Evolutionary conservation across 2,888 invertebrate genomes (phyloP), one percentile per base, ranked within the genome.

Genomic region (Amphiduros pacificus): DNA sequence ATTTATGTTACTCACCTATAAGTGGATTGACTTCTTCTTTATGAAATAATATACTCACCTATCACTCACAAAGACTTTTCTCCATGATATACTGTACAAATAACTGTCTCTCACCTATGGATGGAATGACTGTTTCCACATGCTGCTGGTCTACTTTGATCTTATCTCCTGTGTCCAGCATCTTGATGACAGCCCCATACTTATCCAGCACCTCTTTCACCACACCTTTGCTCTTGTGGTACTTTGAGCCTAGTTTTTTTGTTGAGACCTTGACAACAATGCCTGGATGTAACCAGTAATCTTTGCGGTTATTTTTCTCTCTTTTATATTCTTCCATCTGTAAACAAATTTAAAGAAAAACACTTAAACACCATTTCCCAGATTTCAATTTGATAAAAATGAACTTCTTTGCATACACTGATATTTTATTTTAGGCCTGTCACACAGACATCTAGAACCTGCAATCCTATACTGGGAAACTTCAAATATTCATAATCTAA

Each of bases 111-210:
- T 69, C 87, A 32, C 94, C 95, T 55, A 90, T 84, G 0, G 92
- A 91, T 0, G 99, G 99, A 73, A 99, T 93, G 1, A 99, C 97
- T 0, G 97, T 98, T 82, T 99, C 96, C 63, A 98, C 81, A 81
- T 97, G 92, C 57, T 89, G 89, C 86, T 93, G 87, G 73, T 96
- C 95, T 2, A 95, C 84, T 82, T 94, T 94, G 0, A 97, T 72
- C 73, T 89, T 90, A 55, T 89, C 88, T 0, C 88, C 90, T 0
- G 86, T 86, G 52, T 92, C 92, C 0, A 90, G 72, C 73, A 95
- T 85, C 73, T 90, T 89, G 0, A 97, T 88, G 65, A 92, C 87
- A 0, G 89, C 94, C 0, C 87, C 87, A 78, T 91, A 96, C 63
- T 88, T 88, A 64, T 91, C 90, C 55, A 77, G 67, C 0, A 94